Evolutionary conservation across 2,888 invertebrate genomes (phyloP), one percentile per base, ranked within the genome.

Genomic region (Alsophila aescularia): DNA sequence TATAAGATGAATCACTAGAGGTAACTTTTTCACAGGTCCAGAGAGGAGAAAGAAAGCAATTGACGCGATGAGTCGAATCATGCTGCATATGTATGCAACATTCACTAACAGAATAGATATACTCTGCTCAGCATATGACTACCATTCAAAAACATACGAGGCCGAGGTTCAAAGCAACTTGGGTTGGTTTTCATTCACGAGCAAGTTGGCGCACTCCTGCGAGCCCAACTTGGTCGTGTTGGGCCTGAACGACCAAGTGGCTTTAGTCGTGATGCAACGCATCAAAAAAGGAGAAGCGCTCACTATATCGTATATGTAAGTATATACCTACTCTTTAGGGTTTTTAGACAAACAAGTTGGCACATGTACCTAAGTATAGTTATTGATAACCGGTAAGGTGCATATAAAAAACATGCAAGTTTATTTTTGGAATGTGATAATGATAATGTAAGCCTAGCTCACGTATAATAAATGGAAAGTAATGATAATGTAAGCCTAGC

Each of bases 261-360:
- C 43, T 0, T 37, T 62, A 10, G 29, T 62, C 12, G 34, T 60
- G 0, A 2, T 60, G 7, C 43, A 51, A 35, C 45, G 41, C 0
- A 60, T 60, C 39, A 52, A 34, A 15, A 48, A 36, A 24, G 60
- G 58, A 73, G 79, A 75, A 77, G 78, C 83, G 79, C 84, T 85
- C 75, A 80, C 81, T 73, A 83, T 81, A 76, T 79, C 78, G 0
- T 60, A 48, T n/a, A 29, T 37, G n/a, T n/a, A n/a, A n/a, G 62
- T 62, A 49, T 58, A 57, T 27, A 16, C n/a, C n/a, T n/a, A n/a
- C n/a, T n/a, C n/a, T n/a, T n/a, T n/a, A n/a, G n/a, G n/a, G n/a
- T n/a, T n/a, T n/a, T n/a, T n/a, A n/a, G n/a, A n/a, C n/a, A n/a
- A n/a, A n/a, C n/a, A n/a, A n/a, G n/a, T n/a, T n/a, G n/a, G n/a